These are phyloP conservation scores for Chitala chitala DNA, from an alignment of 2,113 vertebrate genomes.

Conservation along the genomic window DNA sequence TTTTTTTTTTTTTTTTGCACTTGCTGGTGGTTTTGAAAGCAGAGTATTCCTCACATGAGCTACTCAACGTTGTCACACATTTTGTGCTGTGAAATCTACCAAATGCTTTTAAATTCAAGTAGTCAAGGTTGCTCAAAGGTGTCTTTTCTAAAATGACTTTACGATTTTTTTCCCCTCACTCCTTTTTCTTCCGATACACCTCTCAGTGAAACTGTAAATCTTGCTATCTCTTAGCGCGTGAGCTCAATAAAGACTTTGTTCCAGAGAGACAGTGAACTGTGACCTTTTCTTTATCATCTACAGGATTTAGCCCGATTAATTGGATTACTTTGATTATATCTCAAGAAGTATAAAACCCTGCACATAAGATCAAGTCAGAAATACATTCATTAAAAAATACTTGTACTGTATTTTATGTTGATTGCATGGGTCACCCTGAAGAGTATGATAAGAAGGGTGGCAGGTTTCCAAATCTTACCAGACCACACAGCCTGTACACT, in stretches of 20 bases:
- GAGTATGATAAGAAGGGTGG: too few relatives aligned
- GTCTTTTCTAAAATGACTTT: background rate
- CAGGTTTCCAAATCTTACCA: too few relatives aligned
- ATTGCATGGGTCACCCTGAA: too few relatives aligned
- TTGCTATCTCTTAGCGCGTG: constrained; percentile 20
- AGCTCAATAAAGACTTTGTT: constrained; percentile 31
- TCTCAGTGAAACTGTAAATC: constrained; percentile 33
- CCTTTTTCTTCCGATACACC: constrained; percentile 15
- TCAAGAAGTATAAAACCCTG: constrained; percentile 32
- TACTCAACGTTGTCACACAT: too few relatives aligned
- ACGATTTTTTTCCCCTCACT: background rate
- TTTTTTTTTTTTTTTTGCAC: background rate
- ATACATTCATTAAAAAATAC: too few relatives aligned
- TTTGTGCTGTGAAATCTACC: too few relatives aligned
- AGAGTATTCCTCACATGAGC: too few relatives aligned
- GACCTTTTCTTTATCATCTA: constrained; percentile 43
- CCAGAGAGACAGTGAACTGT: constrained; percentile 29
- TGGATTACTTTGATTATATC: constrained; percentile 38
- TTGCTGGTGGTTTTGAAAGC: background rate
- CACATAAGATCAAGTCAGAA: constrained; percentile 28
- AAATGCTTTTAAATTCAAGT: constrained; percentile 27
- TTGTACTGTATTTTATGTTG: too few relatives aligned
- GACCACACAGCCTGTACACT: too few relatives aligned
- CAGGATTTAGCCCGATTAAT: constrained; percentile 39
- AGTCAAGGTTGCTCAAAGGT: background rate